Conservation (phyloP, 2,113 vertebrate species). For the Solea senegalensis region DNA sequence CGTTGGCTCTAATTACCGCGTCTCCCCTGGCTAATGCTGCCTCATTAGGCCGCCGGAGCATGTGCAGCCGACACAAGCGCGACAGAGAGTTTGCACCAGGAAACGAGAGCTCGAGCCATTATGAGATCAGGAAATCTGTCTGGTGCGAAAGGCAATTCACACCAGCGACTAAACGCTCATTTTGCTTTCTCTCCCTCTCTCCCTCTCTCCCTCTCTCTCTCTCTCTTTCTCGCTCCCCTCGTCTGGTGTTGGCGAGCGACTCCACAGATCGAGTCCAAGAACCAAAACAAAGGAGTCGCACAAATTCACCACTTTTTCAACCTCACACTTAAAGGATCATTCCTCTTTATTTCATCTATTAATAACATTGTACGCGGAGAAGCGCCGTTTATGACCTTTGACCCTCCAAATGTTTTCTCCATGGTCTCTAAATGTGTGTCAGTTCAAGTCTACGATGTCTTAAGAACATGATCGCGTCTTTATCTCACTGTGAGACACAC, state of each 20-base stretch:
- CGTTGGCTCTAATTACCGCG: constrained; percentile 85
- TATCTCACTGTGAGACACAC: too few species aligned
- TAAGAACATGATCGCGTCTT: too few species aligned
- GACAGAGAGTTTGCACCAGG: constrained; percentile 83
- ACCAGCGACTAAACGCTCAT: constrained; percentile 86
- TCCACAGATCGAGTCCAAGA: constrained; percentile 40
- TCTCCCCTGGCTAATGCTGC: constrained; percentile 85
- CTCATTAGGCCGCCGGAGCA: constrained; percentile 86
- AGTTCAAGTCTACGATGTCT: too few species aligned
- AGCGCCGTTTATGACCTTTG: too few species aligned
- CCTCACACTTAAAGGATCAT: not conserved
- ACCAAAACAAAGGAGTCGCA: constrained; percentile 59
- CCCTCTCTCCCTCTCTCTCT: constrained; percentile 40
- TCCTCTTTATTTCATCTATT: not conserved
- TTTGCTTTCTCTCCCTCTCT: constrained; percentile 78
- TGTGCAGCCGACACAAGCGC: constrained; percentile 85
- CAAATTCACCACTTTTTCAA: constrained; percentile 29
- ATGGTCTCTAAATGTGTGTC: too few species aligned
- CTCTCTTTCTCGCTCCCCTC: constrained; percentile 2
- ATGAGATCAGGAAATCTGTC: constrained; percentile 85
- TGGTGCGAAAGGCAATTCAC: constrained; percentile 88
- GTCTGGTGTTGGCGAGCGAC: constrained; percentile 14
- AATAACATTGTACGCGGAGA: too few species aligned
- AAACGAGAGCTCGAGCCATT: constrained; percentile 83
- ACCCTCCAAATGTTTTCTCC: too few species aligned